Conservation (phyloP, 2,888 invertebrate genomes). For the Heliconius erato region DNA sequence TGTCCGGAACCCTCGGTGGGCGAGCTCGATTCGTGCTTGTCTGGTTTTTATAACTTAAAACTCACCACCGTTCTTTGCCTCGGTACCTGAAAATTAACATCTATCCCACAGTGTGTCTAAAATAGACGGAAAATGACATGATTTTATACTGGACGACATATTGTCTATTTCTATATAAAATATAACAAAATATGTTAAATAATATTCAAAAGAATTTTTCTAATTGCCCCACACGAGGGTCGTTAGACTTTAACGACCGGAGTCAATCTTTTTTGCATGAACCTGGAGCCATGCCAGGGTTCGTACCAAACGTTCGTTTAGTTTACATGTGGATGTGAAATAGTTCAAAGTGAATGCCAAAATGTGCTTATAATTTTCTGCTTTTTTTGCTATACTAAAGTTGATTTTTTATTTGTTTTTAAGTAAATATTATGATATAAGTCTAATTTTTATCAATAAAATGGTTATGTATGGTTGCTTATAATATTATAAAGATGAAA, state of each 20-base stretch:
- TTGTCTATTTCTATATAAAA: neutral
- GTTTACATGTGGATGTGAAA: constrained; percentile 14
- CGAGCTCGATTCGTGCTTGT: too few relatives aligned
- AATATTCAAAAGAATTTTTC: neutral
- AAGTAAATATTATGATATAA: too few relatives aligned
- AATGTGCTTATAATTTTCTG: neutral
- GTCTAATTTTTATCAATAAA: too few relatives aligned
- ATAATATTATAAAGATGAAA: too few relatives aligned
- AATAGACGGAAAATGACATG: too few relatives aligned
- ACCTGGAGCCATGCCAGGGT: constrained; percentile 19
- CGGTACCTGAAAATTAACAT: too few relatives aligned
- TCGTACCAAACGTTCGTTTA: neutral
- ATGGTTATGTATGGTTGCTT: too few relatives aligned
- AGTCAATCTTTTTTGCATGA: constrained; percentile 21
- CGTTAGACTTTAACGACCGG: constrained; percentile 19
- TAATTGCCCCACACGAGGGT: constrained; percentile 11
- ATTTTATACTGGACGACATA: too few relatives aligned
- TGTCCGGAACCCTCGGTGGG: too few relatives aligned
- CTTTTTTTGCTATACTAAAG: neutral
- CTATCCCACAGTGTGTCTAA: too few relatives aligned
- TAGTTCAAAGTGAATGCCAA: neutral
- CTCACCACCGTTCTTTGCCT: too few relatives aligned
- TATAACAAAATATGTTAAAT: neutral
- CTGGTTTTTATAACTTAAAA: too few relatives aligned
- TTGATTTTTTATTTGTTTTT: neutral